phyloP scores from a whole-genome alignment of 2,888 invertebrate genomes.

The Autographa pulchrina region DNA sequence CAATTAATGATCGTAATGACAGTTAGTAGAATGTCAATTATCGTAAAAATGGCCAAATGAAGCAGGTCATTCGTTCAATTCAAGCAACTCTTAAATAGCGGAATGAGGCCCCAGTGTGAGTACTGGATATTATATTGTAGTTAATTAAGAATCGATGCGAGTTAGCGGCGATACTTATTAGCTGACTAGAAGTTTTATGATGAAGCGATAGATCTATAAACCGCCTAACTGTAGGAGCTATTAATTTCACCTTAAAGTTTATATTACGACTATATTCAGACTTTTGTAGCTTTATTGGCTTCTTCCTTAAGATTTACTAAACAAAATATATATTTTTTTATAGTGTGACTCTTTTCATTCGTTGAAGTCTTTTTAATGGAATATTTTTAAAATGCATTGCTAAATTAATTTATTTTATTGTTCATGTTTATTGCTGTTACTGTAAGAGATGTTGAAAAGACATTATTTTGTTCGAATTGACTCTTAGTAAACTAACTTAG shows the following conservation, averaged over 20 bases:
- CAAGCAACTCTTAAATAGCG: too few relatives aligned
- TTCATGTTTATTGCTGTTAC: not conserved
- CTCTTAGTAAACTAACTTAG: not conserved
- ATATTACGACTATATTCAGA: slow-evolving; percentile 11
- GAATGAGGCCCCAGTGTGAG: not conserved
- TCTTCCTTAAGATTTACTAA: slow-evolving; percentile 6
- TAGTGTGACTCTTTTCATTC: not conserved
- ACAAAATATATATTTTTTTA: not conserved
- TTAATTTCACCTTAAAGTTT: slow-evolving; percentile 27
- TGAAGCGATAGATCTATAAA: slow-evolving; percentile 44
- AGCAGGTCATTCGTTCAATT: too few relatives aligned
- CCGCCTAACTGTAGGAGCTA: slow-evolving; percentile 41
- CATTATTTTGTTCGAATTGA: not conserved
- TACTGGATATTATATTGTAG: slow-evolving; percentile 8
- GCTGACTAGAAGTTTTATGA: slow-evolving; percentile 40
- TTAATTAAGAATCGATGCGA: slow-evolving; percentile 31
- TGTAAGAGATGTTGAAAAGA: not conserved
- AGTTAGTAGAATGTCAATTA: too few relatives aligned
- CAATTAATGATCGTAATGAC: too few relatives aligned
- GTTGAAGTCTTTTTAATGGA: not conserved
- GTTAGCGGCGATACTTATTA: slow-evolving; percentile 32
- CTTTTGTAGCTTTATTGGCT: slow-evolving; percentile 20
- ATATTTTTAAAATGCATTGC: too few relatives aligned
- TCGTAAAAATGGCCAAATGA: too few relatives aligned
- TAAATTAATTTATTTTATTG: too few relatives aligned